Percentiles rank a stretch among this genome's conserved stretches.
Conservation (phyloP, 2,888 invertebrate species). For the Ectemnius continuus region DNA sequence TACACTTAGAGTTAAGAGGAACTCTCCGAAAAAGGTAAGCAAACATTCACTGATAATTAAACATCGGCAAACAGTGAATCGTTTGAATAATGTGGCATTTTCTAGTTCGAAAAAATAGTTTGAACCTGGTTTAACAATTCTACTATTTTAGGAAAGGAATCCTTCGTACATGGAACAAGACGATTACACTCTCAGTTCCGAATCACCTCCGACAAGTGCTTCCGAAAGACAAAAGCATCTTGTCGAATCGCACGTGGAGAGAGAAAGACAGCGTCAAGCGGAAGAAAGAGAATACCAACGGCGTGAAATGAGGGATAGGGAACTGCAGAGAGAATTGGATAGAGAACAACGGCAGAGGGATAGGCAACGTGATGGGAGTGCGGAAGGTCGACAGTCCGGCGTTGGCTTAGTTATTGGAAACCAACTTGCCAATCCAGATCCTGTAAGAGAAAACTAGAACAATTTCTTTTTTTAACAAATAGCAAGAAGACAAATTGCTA, state of each 20-base stretch:
- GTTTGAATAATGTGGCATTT: background rate
- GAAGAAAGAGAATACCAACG: constrained; percentile 74
- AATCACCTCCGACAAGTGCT: constrained; percentile 62
- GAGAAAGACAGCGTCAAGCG: constrained; percentile 72
- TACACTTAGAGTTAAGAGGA: constrained; percentile 86
- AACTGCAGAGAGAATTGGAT: constrained; percentile 76
- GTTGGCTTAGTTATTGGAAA: constrained; percentile 84
- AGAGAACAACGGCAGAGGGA: constrained; percentile 72
- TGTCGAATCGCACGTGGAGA: constrained; percentile 77
- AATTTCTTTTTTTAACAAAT: too few species aligned
- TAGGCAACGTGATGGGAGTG: constrained; percentile 64
- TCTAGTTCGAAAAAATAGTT: background rate
- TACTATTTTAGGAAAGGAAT: constrained; percentile 65
- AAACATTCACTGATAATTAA: too few species aligned
- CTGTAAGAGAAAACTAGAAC: constrained; percentile 78
- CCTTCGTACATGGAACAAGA: constrained; percentile 73
- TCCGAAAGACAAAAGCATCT: constrained; percentile 77
- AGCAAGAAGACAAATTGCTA: too few species aligned
- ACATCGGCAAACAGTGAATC: too few species aligned
- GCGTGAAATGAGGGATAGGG: constrained; percentile 70
- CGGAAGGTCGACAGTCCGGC: constrained; percentile 66
- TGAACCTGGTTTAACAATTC: background rate
- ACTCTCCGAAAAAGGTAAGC: constrained; percentile 88
- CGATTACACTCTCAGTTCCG: constrained; percentile 68
- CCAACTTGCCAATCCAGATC: constrained; percentile 84